phyloP scores from a whole-genome alignment of 92 coral and sea anemone genomes.

The Parazoanthus swiftii region DNA sequence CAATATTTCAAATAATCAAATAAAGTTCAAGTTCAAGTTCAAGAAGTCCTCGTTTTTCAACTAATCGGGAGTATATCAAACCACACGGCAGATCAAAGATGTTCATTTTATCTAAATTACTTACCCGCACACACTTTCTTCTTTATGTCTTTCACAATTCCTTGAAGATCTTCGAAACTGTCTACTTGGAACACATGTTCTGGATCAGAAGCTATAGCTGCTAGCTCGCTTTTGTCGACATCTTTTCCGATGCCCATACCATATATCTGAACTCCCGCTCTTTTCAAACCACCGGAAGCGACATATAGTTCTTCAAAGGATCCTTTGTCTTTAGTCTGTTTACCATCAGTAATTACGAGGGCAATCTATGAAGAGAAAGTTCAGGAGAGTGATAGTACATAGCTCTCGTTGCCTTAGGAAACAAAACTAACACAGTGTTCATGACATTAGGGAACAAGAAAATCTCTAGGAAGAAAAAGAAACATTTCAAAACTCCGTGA shows the following conservation, averaged over 20 bases:
- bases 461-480: too few species aligned
- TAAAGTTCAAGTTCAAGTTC: too few species aligned
- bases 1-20: too few species aligned
- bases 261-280: constrained; percentile 11
- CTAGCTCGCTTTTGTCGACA: constrained; percentile 6
- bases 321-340: constrained; percentile 30
- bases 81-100: constrained; percentile 50
- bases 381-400: neutral
- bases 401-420: neutral
- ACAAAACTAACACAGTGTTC: too few species aligned
- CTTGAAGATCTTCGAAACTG: constrained; percentile 9
- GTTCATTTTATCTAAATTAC: neutral
- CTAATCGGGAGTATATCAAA: too few species aligned
- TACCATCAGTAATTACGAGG: constrained; percentile 37
- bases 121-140: constrained; percentile 14
- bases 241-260: constrained; percentile 27
- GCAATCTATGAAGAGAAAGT: constrained; percentile 17
- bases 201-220: constrained; percentile 3
- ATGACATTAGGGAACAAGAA: too few species aligned
- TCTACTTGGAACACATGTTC: constrained; percentile 19
- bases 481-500: too few species aligned
- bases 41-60: too few species aligned
- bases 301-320: constrained; percentile 10
- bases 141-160: constrained; percentile 26
- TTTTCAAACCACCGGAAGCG: constrained; percentile 24